Base-by-base conservation (phyloP, 1,140 invertebrate genomes). In the Centruroides sculpturatus region DNA sequence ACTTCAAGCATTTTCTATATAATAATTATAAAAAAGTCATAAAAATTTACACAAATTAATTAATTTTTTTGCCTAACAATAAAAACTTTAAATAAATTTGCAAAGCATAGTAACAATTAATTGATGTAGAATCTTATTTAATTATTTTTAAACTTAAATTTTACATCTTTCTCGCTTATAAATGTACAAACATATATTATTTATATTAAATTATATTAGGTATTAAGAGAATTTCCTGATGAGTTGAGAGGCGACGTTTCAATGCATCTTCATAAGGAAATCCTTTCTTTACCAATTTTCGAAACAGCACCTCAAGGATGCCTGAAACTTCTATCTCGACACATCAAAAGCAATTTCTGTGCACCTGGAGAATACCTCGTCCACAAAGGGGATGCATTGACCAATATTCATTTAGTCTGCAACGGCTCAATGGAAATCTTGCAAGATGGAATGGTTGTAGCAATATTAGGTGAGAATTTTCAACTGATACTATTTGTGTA, bases 351-450 rank as follows among this genome's bases (percentile, higher is more conserved):
- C 74, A 86, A 97, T 78, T 87, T 98, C 78, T 91, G 93, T 77
- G 83, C 95, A 57, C 96, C 95, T 4, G 95, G 94, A 47, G 95
- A 99, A 70, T 98, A 89, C 71, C 79, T 98, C 11, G 87, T 98
- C 23, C 94, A 98, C 75, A 88, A 90, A 76, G 94, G 95, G 34
- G 96, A 99, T 72, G 92, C 95, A 3, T 81, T 99, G 1, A 87
- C 89, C 50, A 94, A 92, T 67, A 88, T 98, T 66, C 96, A 97
- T 76, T 95, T 95, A 72, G 83, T 97, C 47, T 95, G 90, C 73
- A 93, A 95, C 68, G 96, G 95, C 5, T 97, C 92, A 5, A 98
- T 99, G 85, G 95, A 99, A 77, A 94, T 98, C 48, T 86, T 98
- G 62, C 93, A 96, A 73, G 89, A 98, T 71, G 88, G 88, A 63